phyloP scores from a whole-genome alignment of 1,140 invertebrate species.

The Megalopta genalis region DNA sequence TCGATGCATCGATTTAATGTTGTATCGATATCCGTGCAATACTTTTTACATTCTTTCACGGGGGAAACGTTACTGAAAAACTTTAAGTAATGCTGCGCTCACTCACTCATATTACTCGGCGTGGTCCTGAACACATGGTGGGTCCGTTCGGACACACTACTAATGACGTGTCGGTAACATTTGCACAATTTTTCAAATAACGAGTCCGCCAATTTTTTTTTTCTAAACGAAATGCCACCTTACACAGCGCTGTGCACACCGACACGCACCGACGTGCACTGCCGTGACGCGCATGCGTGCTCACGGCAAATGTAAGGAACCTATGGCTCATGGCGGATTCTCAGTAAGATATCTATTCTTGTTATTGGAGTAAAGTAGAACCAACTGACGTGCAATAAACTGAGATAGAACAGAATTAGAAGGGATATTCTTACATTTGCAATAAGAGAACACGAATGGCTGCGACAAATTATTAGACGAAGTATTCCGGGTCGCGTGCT shows the following conservation, averaged over 20 bases:
- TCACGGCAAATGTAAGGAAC: conserved; percentile 20
- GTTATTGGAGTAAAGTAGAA: conserved; percentile 28
- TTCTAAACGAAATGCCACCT: conserved; percentile 51
- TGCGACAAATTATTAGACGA: conserved; percentile 34
- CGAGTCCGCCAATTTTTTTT: conserved; percentile 43
- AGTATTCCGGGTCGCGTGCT: not conserved
- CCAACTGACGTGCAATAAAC: conserved; percentile 26
- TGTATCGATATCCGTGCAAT: conserved; percentile 26
- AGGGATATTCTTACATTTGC: conserved; percentile 36
- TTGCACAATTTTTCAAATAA: conserved; percentile 31
- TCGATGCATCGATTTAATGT: conserved; percentile 26
- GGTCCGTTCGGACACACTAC: not conserved
- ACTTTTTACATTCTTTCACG: conserved; percentile 44
- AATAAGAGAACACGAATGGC: conserved; percentile 25
- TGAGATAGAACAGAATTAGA: conserved; percentile 34
- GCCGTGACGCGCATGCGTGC: conserved; percentile 43
- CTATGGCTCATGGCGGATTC: conserved; percentile 39
- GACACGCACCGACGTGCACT: conserved; percentile 43
- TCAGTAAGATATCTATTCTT: conserved; percentile 50
- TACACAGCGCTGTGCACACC: conserved; percentile 52
- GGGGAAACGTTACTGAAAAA: conserved; percentile 56
- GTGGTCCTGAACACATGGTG: not conserved
- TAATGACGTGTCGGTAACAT: conserved; percentile 22
- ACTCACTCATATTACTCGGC: conserved; percentile 48
- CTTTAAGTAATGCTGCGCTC: conserved; percentile 46